Evolutionary conservation across 2,113 vertebrate species (phyloP).

Genomic region (Centropus bengalensis): DNA sequence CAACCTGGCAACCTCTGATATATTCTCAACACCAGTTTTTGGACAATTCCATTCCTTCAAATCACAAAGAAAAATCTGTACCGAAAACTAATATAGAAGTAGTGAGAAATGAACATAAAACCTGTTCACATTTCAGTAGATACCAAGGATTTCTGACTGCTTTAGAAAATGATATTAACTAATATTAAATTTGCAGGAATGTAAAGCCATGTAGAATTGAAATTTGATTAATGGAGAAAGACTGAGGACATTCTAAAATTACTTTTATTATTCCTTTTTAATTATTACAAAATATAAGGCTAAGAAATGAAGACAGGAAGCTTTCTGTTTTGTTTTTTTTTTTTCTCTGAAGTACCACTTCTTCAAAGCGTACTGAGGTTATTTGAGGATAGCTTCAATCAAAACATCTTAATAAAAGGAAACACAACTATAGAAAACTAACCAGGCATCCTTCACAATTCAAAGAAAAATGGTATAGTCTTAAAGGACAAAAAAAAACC

Average conservation of each 20-base stretch:
- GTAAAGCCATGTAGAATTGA: neutral
- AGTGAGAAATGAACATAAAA: neutral
- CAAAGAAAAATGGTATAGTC: conserved; percentile 15
- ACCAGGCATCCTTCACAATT: neutral
- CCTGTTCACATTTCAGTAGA: neutral
- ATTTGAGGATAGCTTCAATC: neutral
- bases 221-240: neutral
- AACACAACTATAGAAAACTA: neutral
- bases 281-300: neutral
- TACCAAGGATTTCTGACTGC: neutral
- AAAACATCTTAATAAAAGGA: neutral
- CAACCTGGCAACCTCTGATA: neutral
- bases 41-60: neutral
- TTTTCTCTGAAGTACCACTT: neutral
- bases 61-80: neutral
- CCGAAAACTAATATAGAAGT: neutral
- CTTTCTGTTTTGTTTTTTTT: neutral
- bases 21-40: neutral
- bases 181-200: neutral
- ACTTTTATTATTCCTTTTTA: neutral
- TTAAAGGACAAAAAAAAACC: conserved; percentile 10
- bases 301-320: neutral
- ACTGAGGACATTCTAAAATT: neutral
- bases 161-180: neutral
- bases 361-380: neutral